These are phyloP conservation scores for Horisme vitalbata DNA, from an alignment of 2,888 invertebrate genomes.

Conservation along the genomic window DNA sequence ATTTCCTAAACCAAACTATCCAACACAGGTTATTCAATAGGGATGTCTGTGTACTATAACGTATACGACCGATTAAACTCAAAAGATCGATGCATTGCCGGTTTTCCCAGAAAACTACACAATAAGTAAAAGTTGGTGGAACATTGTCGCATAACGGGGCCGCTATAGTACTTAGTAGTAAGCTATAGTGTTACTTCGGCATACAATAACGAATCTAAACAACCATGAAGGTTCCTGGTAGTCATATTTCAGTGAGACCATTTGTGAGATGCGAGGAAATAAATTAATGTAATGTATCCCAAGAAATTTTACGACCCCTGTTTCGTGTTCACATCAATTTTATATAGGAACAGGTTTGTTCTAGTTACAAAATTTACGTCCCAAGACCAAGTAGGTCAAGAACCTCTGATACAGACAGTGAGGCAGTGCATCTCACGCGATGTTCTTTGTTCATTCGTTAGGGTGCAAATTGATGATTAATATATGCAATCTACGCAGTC, in stretches of 20 bases:
- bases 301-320: constrained; percentile 14
- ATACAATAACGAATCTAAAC: too few species aligned
- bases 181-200: background rate
- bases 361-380: constrained; percentile 48
- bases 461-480: constrained; percentile 16
- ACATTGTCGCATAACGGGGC: constrained; percentile 2
- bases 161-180: background rate
- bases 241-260: background rate
- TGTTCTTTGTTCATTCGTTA: constrained; percentile 40
- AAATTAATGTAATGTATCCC: background rate
- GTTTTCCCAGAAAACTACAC: constrained; percentile 17
- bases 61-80: background rate
- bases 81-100: too few species aligned
- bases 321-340: constrained; percentile 9
- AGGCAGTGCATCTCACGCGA: constrained; percentile 49
- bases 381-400: constrained; percentile 59
- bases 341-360: constrained; percentile 36
- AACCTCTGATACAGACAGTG: constrained; percentile 50
- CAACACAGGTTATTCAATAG: constrained; percentile 8
- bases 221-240: too few species aligned
- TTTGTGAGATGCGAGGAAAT: background rate
- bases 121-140: constrained; percentile 1
- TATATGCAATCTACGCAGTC: constrained; percentile 7
- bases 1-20: constrained; percentile 39
- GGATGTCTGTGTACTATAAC: background rate